Evolutionary conservation across 2,113 vertebrate species (phyloP).

Genomic region (Leiothrix lutea): DNA sequence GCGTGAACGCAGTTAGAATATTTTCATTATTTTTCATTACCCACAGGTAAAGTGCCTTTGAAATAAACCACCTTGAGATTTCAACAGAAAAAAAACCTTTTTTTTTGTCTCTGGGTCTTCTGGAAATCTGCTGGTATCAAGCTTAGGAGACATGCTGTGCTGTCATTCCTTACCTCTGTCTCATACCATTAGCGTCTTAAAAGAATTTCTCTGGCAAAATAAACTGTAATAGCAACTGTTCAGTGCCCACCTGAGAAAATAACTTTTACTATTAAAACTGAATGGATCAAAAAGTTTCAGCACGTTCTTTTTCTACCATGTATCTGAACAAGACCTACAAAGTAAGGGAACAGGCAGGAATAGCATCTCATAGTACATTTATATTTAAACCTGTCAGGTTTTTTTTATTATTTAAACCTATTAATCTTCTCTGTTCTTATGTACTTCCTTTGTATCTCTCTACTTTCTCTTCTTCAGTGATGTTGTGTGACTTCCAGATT

Average conservation of each 20-base stretch:
- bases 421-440: neutral
- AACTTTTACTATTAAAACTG: slow-evolving; percentile 36
- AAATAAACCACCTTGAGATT: neutral
- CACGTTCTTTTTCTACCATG: neutral
- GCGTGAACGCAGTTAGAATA: neutral
- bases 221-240: slow-evolving; percentile 42
- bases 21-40: slow-evolving; percentile 15
- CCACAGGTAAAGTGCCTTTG: neutral
- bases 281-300: neutral
- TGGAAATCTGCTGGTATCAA: neutral
- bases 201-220: slow-evolving; percentile 36
- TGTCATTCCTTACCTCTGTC: slow-evolving; percentile 14
- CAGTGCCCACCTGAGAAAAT: slow-evolving; percentile 55
- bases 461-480: neutral
- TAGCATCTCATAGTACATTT: neutral
- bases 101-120: neutral
- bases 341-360: neutral
- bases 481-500: neutral
- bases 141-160: slow-evolving; percentile 8
- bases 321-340: neutral
- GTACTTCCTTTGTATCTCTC: neutral
- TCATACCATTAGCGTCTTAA: slow-evolving; percentile 25
- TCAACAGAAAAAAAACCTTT: neutral
- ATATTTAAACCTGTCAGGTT: neutral
- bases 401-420: neutral